These are phyloP conservation scores for Saimiri boliviensis DNA, from an alignment of 2,113 vertebrate species.

Conservation along the genomic window DNA sequence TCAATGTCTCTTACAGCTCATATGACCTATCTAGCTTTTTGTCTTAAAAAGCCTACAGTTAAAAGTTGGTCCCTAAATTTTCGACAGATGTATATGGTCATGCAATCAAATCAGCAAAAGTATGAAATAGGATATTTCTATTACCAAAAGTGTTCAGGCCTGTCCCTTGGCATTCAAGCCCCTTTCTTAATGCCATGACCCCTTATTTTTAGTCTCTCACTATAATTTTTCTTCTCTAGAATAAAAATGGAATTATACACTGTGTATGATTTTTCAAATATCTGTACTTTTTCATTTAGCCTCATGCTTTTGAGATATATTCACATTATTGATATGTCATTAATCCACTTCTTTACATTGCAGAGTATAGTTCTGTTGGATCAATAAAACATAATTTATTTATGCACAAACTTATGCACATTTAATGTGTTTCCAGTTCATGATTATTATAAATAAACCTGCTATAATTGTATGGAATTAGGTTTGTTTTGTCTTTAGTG, in stretches of 20 bases:
- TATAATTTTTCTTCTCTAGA: neutral
- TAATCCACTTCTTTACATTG: neutral
- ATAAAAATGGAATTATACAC: neutral
- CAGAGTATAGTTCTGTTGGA: neutral
- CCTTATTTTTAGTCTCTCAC: neutral
- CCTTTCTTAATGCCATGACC: neutral
- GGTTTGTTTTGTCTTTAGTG: neutral
- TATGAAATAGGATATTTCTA: neutral
- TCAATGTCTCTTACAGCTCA: neutral
- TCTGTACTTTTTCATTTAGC: neutral
- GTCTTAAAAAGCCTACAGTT: neutral
- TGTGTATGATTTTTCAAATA: neutral
- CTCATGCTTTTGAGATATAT: neutral
- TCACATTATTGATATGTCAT: no score
- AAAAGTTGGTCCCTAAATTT: neutral
- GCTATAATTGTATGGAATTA: neutral
- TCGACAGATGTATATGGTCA: neutral
- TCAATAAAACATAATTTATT: neutral
- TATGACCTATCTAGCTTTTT: neutral
- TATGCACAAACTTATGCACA: neutral
- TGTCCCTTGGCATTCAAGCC: neutral
- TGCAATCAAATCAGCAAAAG: neutral
- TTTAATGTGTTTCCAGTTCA: neutral
- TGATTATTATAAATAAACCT: neutral
- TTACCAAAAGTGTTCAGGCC: neutral